phyloP scores from a whole-genome alignment of 2,888 invertebrate genomes.

The Elmis aenea region DNA sequence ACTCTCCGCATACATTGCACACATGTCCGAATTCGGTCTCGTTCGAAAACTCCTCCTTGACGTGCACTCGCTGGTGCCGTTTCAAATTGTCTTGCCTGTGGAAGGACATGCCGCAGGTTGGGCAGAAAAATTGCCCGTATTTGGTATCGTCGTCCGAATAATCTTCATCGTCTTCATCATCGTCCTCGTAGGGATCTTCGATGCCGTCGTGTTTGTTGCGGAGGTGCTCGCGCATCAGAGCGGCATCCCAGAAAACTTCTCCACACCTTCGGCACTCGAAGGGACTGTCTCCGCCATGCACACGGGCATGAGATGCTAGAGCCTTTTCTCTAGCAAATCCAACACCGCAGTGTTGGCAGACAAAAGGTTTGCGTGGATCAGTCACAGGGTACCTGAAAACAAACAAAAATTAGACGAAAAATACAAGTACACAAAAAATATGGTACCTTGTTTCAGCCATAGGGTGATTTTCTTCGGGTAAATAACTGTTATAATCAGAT shows the following conservation, averaged over 20 bases:
- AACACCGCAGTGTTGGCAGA: constrained; percentile 70
- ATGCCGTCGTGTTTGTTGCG: constrained; percentile 53
- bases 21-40: constrained; percentile 50
- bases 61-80: constrained; percentile 54
- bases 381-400: constrained; percentile 56
- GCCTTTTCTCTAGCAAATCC: constrained; percentile 81
- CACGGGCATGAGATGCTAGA: constrained; percentile 67
- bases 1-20: constrained; percentile 76
- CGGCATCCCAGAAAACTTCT: constrained; percentile 74
- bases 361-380: constrained; percentile 73
- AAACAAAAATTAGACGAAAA: too few species aligned
- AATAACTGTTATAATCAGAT: constrained; percentile 36
- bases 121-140: constrained; percentile 60
- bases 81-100: constrained; percentile 70
- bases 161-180: constrained; percentile 50
- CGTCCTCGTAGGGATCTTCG: constrained; percentile 34
- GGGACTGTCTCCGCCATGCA: constrained; percentile 76
- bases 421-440: constrained; percentile 1
- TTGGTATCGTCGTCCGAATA: constrained; percentile 55
- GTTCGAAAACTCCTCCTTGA: constrained; percentile 38
- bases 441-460: too few species aligned
- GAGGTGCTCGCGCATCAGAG: constrained; percentile 56
- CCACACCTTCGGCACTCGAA: constrained; percentile 75
- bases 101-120: constrained; percentile 74
- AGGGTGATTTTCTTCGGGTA: constrained; percentile 28